A percentile compares a stretch with the other conserved stretches of the same genome.
These are phyloP conservation scores for Theristicus caerulescens DNA, from an alignment of 2,113 vertebrate species.

Conservation along the genomic window DNA sequence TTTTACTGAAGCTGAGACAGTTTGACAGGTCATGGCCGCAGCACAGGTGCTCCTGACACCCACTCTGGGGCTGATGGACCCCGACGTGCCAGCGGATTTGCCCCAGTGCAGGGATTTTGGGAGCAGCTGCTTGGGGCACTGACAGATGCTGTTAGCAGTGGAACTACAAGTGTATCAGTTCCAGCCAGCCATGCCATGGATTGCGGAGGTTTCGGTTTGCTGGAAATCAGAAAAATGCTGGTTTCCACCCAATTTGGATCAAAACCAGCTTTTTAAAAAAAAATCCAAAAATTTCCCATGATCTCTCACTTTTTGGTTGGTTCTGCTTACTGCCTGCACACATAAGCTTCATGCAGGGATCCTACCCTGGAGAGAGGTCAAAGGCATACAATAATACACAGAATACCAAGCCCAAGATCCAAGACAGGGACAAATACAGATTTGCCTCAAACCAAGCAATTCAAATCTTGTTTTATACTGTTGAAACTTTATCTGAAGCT, in stretches of 20 bases:
- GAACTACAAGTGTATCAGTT: background rate
- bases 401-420: background rate
- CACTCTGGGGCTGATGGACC: background rate
- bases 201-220: background rate
- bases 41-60: background rate
- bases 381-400: background rate
- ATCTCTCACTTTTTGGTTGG: background rate
- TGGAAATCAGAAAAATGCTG: background rate
- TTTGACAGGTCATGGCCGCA: fast-evolving
- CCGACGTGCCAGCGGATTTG: fast-evolving
- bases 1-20: background rate
- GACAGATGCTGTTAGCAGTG: background rate
- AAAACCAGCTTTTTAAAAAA: background rate
- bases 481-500: background rate
- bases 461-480: background rate
- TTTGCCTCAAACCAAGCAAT: background rate
- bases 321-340: background rate
- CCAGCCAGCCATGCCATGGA: background rate
- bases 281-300: background rate
- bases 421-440: background rate
- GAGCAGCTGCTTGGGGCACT: background rate
- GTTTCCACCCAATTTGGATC: background rate
- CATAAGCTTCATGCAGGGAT: background rate
- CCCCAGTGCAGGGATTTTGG: fast-evolving
- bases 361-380: background rate